Base-by-base conservation (phyloP, 2,888 invertebrate genomes). In the Pocota personata region DNA sequence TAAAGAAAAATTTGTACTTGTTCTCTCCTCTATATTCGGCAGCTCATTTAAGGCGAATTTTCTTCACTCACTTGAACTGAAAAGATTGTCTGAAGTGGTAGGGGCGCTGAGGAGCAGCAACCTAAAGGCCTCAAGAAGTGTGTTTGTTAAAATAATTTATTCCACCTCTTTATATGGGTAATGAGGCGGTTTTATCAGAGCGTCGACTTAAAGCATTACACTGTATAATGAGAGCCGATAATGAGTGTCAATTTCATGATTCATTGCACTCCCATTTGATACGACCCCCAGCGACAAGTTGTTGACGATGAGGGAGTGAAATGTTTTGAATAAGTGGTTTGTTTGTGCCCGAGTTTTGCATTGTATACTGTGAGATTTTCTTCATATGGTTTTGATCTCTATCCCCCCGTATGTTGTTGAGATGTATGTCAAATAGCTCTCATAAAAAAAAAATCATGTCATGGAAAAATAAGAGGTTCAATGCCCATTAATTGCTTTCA, bases 201-300 rank as follows among this genome's bases (percentile, higher is more conserved):
- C 55, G 21, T 64, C 73, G 64, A 75, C 73, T 64, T 55, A 55
- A 55, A 62, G 16, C 52, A 75, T 19, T 75, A 52, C 55, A 43
- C 64, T 64, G 60, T 24, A 72, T 58, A 46, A 46, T 30, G 43
- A 46, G 60, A 48, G 8, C 72, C 64, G 46, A 75, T 64, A 55
- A 75, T 75, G 52, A 55, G 64, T 64, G 64, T 64, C 64, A 64
- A 64, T 75, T 64, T 75, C 52, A 52, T 43, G 55, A 55, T 64
- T 48, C 60, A 72, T 72, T 58, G 57, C 72, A 60, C 35, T 16
- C 21, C 10, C 12, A 2, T 5, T 21, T 1, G 19, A 14, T 12
- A 12, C 14, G 10, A 24, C 4, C 58, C n/a, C n/a, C 24, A 16
- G 24, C 14, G 24, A 50, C 14, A 72, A 10, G 16, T 69, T 43